Evolutionary conservation across 2,797 vertebrate genomes (phyloP).

Genomic region (Decapterus maruadsi): DNA sequence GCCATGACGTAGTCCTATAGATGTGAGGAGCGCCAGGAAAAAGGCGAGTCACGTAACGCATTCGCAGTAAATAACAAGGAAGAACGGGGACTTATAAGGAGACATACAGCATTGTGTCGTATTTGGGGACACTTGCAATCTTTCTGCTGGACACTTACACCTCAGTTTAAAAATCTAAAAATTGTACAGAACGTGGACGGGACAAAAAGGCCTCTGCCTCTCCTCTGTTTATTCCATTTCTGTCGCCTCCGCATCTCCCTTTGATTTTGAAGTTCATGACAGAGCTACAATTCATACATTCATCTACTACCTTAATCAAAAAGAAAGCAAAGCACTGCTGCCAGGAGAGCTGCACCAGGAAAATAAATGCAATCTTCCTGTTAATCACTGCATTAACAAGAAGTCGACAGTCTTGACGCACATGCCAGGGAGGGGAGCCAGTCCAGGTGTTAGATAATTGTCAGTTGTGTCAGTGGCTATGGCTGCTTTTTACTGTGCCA

Average conservation of each 20-base stretch:
- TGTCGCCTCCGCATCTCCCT: constrained; percentile 37
- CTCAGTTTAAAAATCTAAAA: constrained; percentile 21
- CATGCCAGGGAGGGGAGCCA: constrained; percentile 65
- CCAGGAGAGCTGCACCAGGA: constrained; percentile 68
- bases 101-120: constrained; percentile 4
- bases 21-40: constrained; percentile 27
- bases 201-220: constrained; percentile 41
- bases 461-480: constrained; percentile 67
- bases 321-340: constrained; percentile 74
- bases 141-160: constrained; percentile 17
- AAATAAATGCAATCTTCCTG: constrained; percentile 77
- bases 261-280: constrained; percentile 66
- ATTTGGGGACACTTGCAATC: constrained; percentile 21
- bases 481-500: constrained; percentile 60
- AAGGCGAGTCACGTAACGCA: constrained; percentile 21
- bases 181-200: constrained; percentile 36
- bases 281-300: constrained; percentile 58
- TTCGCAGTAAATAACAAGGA: constrained; percentile 32
- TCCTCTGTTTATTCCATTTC: constrained; percentile 37
- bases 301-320: constrained; percentile 76
- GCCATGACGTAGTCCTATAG: constrained; percentile 31
- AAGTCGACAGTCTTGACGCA: constrained; percentile 70
- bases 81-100: constrained; percentile 6
- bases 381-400: constrained; percentile 81
- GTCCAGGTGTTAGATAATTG: constrained; percentile 79